phyloP scores from a whole-genome alignment of 2,113 vertebrate species.

The Cryptotis parvus region DNA sequence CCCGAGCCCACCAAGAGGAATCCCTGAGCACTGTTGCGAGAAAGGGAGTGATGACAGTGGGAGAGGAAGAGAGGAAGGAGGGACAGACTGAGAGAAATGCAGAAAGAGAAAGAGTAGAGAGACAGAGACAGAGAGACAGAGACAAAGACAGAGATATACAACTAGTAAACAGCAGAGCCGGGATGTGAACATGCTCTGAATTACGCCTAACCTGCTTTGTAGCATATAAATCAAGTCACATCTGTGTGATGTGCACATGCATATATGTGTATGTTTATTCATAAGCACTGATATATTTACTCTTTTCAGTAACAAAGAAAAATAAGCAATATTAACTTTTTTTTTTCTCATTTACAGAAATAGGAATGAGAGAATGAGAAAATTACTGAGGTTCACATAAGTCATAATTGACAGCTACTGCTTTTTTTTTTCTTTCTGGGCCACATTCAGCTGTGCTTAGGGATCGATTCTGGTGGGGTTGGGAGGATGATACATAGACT shows the following conservation, averaged over 20 bases:
- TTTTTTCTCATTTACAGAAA: slow-evolving; percentile 19
- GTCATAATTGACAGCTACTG: slow-evolving; percentile 22
- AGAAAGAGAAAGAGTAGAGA: too few species aligned
- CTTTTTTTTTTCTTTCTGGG: neutral
- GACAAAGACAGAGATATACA: neutral
- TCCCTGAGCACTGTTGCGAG: too few species aligned
- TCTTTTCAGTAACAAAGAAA: neutral
- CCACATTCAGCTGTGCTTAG: too few species aligned
- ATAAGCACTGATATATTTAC: neutral
- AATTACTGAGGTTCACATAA: neutral
- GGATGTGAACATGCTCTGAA: slow-evolving; percentile 34
- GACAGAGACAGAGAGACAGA: too few species aligned
- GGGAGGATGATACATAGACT: too few species aligned
- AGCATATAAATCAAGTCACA: neutral
- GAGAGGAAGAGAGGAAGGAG: too few species aligned
- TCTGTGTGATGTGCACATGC: neutral
- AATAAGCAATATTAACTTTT: neutral
- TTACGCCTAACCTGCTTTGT: neutral
- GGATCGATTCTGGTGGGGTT: too few species aligned
- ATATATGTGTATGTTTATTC: neutral
- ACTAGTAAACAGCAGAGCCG: neutral
- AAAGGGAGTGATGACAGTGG: too few species aligned
- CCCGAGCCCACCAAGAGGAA: too few species aligned
- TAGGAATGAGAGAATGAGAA: neutral
- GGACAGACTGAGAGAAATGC: too few species aligned